phyloP scores from a whole-genome alignment of 2,113 vertebrate species.

The Mirza zaza region DNA sequence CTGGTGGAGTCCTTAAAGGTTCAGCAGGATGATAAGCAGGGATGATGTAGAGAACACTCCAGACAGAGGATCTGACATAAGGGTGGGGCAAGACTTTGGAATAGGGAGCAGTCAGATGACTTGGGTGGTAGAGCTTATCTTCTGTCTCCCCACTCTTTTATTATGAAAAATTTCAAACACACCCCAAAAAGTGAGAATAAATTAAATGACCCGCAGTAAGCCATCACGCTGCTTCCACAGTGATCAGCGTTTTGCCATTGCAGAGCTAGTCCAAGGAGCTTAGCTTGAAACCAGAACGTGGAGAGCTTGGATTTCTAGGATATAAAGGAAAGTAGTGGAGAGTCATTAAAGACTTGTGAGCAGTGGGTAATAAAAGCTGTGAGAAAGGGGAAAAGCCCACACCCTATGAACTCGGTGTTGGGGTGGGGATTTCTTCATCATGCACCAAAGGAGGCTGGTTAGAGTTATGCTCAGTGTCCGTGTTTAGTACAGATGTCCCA shows the following conservation, averaged over 20 bases:
- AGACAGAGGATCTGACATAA: neutral
- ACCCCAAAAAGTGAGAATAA: neutral
- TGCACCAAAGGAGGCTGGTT: fast-evolving
- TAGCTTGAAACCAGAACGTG: neutral
- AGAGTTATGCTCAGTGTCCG: fast-evolving
- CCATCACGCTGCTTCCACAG: neutral
- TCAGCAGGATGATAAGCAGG: neutral
- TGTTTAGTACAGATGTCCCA: too few relatives aligned
- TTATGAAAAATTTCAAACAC: neutral
- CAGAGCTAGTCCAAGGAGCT: neutral
- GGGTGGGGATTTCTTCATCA: neutral
- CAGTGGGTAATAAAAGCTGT: neutral
- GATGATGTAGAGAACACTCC: neutral
- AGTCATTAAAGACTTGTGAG: neutral
- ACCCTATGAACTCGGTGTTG: neutral
- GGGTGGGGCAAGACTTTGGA: neutral
- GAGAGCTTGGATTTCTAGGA: neutral
- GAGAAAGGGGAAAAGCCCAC: neutral
- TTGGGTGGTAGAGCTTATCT: neutral
- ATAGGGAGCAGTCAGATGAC: neutral
- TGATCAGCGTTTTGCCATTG: neutral
- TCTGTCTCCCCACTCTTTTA: neutral
- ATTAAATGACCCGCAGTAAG: neutral
- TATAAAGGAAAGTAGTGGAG: neutral
- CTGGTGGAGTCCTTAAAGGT: neutral